A percentile compares a stretch with the other conserved stretches of the same genome.
These are phyloP conservation scores for Mormyrus hasselquistii DNA, from an alignment of 2,797 vertebrate species.

Conservation along the genomic window DNA sequence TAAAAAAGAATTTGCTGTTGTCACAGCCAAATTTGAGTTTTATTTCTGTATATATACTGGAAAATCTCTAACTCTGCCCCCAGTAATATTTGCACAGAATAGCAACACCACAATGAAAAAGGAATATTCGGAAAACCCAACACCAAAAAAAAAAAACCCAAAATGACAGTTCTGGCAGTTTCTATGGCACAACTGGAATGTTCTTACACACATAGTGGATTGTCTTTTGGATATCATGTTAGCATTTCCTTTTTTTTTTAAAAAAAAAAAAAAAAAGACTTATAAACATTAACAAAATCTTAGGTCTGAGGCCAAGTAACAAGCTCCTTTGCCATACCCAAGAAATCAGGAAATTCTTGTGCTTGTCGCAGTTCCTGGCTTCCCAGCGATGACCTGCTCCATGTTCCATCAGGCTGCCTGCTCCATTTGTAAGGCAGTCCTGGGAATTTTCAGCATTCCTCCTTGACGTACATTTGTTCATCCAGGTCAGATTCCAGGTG, in stretches of 20 bases:
- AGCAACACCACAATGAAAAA: not conserved
- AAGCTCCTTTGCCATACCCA: slow-evolving; percentile 13
- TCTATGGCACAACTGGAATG: slow-evolving; percentile 30
- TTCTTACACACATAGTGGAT: slow-evolving; percentile 11
- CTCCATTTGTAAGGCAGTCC: not conserved
- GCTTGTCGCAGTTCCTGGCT: slow-evolving; percentile 6
- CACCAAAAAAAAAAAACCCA: slow-evolving; percentile 16
- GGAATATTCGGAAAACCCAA: slow-evolving; percentile 20
- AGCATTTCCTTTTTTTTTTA: slow-evolving; percentile 26
- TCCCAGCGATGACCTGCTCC: slow-evolving; percentile 41
- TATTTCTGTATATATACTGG: slow-evolving; percentile 4
- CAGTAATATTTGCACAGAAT: slow-evolving; percentile 11
- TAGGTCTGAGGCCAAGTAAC: not conserved
- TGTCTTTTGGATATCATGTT: not conserved
- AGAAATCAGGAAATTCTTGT: slow-evolving; percentile 11
- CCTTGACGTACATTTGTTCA: slow-evolving; percentile 91
- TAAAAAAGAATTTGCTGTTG: not conserved
- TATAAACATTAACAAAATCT: not conserved
- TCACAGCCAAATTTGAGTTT: not conserved
- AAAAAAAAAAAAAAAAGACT: slow-evolving; percentile 16
- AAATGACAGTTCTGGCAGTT: slow-evolving; percentile 25
- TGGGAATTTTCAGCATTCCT: slow-evolving; percentile 73
- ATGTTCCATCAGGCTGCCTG: slow-evolving; percentile 49
- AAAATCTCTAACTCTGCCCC: not conserved
- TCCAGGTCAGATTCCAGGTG: slow-evolving; percentile 92